Percentiles rank a stretch among this genome's conserved stretches.
Conservation (phyloP, 30 jellyfish, hydroid and myxozoan genomes). For the Clytia hemisphaerica region DNA sequence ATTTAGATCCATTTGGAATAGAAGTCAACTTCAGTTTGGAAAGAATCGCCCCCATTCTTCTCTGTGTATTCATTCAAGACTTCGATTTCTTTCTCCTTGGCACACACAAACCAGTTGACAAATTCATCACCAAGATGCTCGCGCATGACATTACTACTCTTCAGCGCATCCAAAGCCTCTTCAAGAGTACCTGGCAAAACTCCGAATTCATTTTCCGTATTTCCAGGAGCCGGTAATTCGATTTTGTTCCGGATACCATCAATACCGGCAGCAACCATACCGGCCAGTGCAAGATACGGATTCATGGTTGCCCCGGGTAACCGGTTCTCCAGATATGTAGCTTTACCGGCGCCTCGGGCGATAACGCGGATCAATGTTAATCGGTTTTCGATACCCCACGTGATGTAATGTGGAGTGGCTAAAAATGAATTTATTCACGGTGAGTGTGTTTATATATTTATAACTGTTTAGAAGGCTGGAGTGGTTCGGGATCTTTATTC, state of each 20-base stretch:
- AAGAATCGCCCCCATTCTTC: background rate
- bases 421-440: too few relatives aligned
- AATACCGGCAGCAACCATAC: background rate
- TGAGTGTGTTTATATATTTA: too few relatives aligned
- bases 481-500: too few relatives aligned
- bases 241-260: conserved; percentile 10
- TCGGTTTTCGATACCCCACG: conserved; percentile 23
- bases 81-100: conserved; percentile 9
- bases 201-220: background rate
- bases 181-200: background rate
- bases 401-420: conserved; percentile 13
- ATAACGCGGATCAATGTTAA: conserved; percentile 10
- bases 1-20: conserved; percentile 7
- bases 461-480: too few relatives aligned
- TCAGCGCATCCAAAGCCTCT: conserved; percentile 6
- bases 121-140: conserved; percentile 11
- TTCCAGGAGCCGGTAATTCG: conserved; percentile 13
- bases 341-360: conserved; percentile 4
- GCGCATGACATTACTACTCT: background rate
- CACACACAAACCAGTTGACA: conserved; percentile 6
- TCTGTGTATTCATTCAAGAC: background rate
- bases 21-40: conserved; percentile 6
- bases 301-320: conserved; percentile 10
- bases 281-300: conserved; percentile 17
- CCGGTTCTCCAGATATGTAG: conserved; percentile 4